Conservation (phyloP, 2,888 invertebrate genomes). For the Plebejus argus region DNA sequence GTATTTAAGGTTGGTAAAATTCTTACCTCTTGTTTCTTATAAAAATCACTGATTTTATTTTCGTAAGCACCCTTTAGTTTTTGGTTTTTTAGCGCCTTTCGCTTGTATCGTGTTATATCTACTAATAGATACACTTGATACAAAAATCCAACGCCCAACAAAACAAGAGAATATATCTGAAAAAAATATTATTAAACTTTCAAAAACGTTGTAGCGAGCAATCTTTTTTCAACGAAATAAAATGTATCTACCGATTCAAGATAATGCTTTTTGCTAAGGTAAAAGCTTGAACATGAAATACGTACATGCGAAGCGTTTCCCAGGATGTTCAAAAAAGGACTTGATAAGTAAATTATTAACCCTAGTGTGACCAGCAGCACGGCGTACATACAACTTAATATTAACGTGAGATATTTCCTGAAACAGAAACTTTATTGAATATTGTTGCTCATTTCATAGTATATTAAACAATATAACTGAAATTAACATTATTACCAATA, state of each 20-base stretch:
- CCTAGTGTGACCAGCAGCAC: conserved; percentile 85
- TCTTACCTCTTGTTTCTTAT: conserved; percentile 68
- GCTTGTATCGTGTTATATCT: conserved; percentile 82
- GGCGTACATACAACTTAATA: conserved; percentile 85
- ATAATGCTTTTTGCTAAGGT: not conserved
- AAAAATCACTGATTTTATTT: conserved; percentile 65
- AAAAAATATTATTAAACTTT: conserved; percentile 49
- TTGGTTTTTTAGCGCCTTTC: conserved; percentile 67
- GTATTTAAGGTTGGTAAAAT: not conserved
- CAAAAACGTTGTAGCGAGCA: not conserved
- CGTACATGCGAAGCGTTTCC: conserved; percentile 76
- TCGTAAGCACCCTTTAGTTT: conserved; percentile 64
- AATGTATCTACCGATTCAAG: too few relatives aligned
- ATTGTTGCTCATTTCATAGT: not conserved
- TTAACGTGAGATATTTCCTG: conserved; percentile 82
- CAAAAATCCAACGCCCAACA: conserved; percentile 80
- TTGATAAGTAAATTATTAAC: conserved; percentile 82
- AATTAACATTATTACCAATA: too few relatives aligned
- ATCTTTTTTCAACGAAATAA: not conserved
- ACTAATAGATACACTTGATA: conserved; percentile 83
- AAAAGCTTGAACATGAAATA: conserved; percentile 24
- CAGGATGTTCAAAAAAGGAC: conserved; percentile 73
- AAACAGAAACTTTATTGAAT: conserved; percentile 47
- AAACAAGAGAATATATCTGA: conserved; percentile 83
- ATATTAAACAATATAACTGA: too few relatives aligned